Base-by-base conservation (phyloP, 2,888 invertebrate genomes). In the Ophion costatus region DNA sequence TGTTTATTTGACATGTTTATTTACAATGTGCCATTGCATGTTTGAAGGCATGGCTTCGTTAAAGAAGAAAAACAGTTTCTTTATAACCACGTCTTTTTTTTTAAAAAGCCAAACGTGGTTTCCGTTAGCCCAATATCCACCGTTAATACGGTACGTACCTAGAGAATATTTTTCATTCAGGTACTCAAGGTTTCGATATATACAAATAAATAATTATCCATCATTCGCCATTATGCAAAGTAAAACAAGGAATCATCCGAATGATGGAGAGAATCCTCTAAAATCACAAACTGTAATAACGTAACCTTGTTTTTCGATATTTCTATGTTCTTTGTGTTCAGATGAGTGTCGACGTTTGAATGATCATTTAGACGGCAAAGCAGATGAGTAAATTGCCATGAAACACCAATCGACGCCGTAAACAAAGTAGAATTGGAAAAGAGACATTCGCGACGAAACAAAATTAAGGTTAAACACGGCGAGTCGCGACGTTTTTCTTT, bases 381-480 rank as follows among this genome's bases (percentile, higher is more conserved):
- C 10, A 33, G 57, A 11, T 33, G 29, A 29, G 4, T 45, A 22
- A 69, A 22, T 22, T 45, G 3, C 2, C 7, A 69, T 24, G 7
- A 69, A 45, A 42, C 20, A 20, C 38, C 11, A 22, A 69, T 22
- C 22, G 22, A 69, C 38, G 14, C 7, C 22, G 10, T 59, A 22
- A 59, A 59, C 20, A 59, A 22, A 20, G 20, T 22, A 20, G 5
- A 59, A 59, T 20, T 22, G 59, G 1, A 38, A 9, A 38, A 38
- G 9, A 38, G 7, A 9, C 22, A 42, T 29, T 29, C 29, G 17
- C 17, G 11, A 51, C 51, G 17, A 51, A 22, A 42, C 45, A 22
- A 24, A 1, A 29, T 85, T 67, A 51, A 81, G 83, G 83, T 80
- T 83, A 85, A 67, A 24, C n/a, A 7, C 17, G 56, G 22, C 45